Percentiles rank a stretch among this genome's conserved stretches.
Evolutionary conservation across 2,113 vertebrate species (phyloP).

Genomic region (Dicaeum eximium): DNA sequence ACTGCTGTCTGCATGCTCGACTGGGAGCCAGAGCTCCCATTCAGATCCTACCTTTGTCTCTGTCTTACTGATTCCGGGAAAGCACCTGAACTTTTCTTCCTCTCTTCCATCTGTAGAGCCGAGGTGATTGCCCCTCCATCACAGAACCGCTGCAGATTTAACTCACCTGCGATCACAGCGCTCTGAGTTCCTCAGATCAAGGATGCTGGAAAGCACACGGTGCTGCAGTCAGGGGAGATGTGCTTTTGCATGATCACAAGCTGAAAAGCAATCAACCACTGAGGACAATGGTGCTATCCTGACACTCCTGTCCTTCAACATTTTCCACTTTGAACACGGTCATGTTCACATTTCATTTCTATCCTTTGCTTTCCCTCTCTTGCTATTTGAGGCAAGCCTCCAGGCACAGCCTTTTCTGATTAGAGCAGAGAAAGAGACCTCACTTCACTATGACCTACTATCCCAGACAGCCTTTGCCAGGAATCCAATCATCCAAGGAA

Average conservation of each 20-base stretch:
- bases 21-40: background rate
- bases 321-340: background rate
- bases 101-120: background rate
- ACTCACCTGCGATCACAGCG: background rate
- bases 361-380: background rate
- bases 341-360: background rate
- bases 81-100: background rate
- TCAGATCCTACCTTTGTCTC: background rate
- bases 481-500: background rate
- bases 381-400: background rate
- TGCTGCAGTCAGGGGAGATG: background rate
- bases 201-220: background rate
- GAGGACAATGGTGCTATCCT: background rate
- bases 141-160: background rate
- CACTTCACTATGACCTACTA: background rate
- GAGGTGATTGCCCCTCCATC: background rate
- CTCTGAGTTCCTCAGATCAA: background rate
- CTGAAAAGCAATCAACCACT: background rate
- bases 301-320: background rate
- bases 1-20: background rate
- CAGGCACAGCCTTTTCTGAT: background rate
- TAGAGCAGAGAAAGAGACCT: background rate
- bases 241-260: background rate
- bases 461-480: background rate
- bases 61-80: background rate